phyloP scores from a whole-genome alignment of 92 coral and sea anemone genomes.

The Porites cylindrica region DNA sequence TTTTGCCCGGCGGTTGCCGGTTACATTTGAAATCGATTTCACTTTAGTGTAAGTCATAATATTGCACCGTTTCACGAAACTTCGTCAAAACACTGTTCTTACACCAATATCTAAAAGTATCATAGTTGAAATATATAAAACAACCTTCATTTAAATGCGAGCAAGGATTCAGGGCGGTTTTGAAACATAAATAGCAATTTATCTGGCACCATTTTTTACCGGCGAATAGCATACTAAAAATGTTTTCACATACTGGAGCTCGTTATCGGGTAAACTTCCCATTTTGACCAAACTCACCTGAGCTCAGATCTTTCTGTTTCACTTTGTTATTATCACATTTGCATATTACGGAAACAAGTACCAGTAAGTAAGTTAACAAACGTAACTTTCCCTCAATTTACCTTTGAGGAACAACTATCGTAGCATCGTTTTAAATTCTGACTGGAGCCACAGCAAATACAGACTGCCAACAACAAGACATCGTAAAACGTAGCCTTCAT shows the following conservation, averaged over 20 bases:
- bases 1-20: too few species aligned
- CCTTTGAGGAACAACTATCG: constrained; percentile 35
- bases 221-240: neutral
- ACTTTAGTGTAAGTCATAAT: neutral
- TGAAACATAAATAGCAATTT: neutral
- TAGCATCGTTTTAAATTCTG: constrained; percentile 3
- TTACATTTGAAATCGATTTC: neutral
- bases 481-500: neutral
- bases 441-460: neutral
- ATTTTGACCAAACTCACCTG: too few species aligned
- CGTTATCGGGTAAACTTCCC: too few species aligned
- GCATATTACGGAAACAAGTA: neutral
- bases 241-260: too few species aligned
- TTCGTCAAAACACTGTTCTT: neutral
- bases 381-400: neutral
- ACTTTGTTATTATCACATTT: neutral
- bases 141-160: neutral
- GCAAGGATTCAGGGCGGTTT: neutral
- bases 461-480: neutral
- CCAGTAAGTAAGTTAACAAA: neutral
- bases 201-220: neutral
- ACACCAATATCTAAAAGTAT: neutral
- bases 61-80: neutral
- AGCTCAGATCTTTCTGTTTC: neutral
- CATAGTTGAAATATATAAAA: neutral